Evolutionary conservation across 1,140 invertebrate genomes (phyloP), one percentile per base, ranked within the genome.

Genomic region (Achatina immaculata): DNA sequence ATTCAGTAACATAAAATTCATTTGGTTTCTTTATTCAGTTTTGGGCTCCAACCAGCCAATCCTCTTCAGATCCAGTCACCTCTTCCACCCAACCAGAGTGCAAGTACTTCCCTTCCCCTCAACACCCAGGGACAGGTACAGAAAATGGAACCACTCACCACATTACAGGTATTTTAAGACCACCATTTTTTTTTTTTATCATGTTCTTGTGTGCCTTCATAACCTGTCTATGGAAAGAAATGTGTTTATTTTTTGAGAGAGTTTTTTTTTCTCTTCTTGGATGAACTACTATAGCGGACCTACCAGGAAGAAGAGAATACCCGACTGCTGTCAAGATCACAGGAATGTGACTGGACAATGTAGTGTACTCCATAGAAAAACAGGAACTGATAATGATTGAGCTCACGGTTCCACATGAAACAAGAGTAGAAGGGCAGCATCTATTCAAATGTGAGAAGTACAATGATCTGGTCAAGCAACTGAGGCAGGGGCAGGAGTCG

Each of bases 131-230:
- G 98, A n/a, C 95, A 96, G 58, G 95, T 99, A 36, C 96, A 98
- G 91, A 94, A 96, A 76, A 99, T 99, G 97, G 97, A 99, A 71
- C 98, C 98, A 11, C 93, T 99, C 0, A 99, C 96, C 82, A 99
- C 98, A 92, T 91, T 99, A 68, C 97, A 99, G 93, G 95, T 95
- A 88, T 2, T 73, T 11, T 73, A 73, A 11, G 28, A n/a, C n/a
- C n/a, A n/a, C n/a, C n/a, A n/a, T n/a, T n/a, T n/a, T 19, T 24
- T 68, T 24, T 73, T 31, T 43, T 73, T 43, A 19, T 43, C 9
- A 43, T 16, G 51, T 16, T 55, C 14, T 55, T 14, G 51, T 14
- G n/a, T 16, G 14, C n/a, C 51, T 55, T 55, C n/a, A 55, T 55
- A 55, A 14, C n/a, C n/a, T 16, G 51, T 16, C 51, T 55, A n/a